A percentile compares a stretch with the other conserved stretches of the same genome.
Evolutionary conservation across 2,113 vertebrate genomes (phyloP).

Genomic region (Sus scrofa): T2T-Sscrofa CM000820.6:4904501-4905000

Average conservation of each 20-base stretch:
- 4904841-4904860: neutral
- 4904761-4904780: constrained; percentile 10
- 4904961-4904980: neutral
- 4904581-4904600: neutral
- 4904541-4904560: neutral
- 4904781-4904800: neutral
- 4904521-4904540: neutral
- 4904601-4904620: neutral
- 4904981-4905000: neutral
- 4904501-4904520: neutral
- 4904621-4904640: neutral
- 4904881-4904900: neutral
- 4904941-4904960: neutral
- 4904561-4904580: neutral
- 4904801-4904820: neutral
- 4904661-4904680: neutral
- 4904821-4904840: neutral
- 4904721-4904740: neutral
- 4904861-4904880: neutral
- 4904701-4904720: neutral
- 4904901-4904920: neutral
- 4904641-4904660: neutral
- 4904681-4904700: neutral
- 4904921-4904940: neutral
- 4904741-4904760: neutral